Base-by-base conservation (phyloP, 2,888 invertebrate species). In the Altica lythri region DNA sequence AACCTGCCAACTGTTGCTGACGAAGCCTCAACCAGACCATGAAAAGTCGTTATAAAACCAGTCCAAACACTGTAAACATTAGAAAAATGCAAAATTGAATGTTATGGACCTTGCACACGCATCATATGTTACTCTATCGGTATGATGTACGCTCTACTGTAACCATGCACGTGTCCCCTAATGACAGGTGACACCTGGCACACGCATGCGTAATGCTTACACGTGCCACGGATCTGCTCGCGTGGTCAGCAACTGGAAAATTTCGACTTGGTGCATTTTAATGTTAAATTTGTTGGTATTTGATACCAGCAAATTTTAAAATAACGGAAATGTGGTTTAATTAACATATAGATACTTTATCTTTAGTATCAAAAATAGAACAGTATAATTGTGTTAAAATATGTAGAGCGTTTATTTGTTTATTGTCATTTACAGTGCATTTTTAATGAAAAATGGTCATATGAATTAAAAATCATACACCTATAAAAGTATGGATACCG, bases 111-210 rank as follows among this genome's bases (percentile, higher is more conserved):
- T 8, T n/a, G 19, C 12, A n/a, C 37, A 37, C 37, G 37, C 5
- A 19, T 5, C 37, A 37, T 37, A 37, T 37, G 37, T 19, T 30
- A 13, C 4, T 30, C 30, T 13, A 30, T 30, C 30, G 30, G 30
- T 30, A 30, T 30, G 30, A 6, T 12, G 12, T 12, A 12, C 30
- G 2, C 3, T 30, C 30, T 18, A 37, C 13, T 17, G 35, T 13
- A 35, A 16, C 35, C 37, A 19, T 12, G 10, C 37, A 37, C 35
- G 35, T 35, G 37, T 14, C 37, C 18, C 3, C 14, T 10, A n/a
- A 14, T 37, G 37, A 37, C 37, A 37, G 37, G 37, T 37, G 37
- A 37, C 37, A 19, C 37, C 18, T 37, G 37, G 37, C 37, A 30
- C 30, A 13, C 30, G 30, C 30, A 30, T 12, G 30, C 30, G 30